phyloP scores from a whole-genome alignment of 2,888 invertebrate genomes.

The Hetaerina titia region DNA sequence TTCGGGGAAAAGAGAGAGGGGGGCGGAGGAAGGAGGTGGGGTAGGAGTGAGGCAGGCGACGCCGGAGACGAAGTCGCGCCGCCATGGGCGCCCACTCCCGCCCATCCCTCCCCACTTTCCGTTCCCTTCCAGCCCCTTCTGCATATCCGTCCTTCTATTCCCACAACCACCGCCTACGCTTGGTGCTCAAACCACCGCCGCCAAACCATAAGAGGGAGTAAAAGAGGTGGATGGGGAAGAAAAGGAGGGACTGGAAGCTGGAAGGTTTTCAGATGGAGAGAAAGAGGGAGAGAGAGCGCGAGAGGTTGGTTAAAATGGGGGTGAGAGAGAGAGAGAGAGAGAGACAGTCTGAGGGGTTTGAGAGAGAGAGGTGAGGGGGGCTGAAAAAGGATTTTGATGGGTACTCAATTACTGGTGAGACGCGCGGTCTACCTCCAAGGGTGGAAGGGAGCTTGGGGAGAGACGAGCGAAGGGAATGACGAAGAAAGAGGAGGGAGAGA shows the following conservation, averaged over 20 bases:
- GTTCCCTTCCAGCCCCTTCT: neutral
- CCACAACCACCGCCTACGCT: conserved; percentile 36
- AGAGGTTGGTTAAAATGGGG: neutral
- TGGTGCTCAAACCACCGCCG: neutral
- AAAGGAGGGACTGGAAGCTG: neutral
- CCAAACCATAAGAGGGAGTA: conserved; percentile 31
- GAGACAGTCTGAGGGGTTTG: neutral
- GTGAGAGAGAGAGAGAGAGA: neutral
- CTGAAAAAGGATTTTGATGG: conserved; percentile 58
- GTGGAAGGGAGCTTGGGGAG: neutral
- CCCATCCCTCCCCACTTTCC: neutral
- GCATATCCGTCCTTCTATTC: neutral
- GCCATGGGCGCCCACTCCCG: neutral
- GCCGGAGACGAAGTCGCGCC: neutral
- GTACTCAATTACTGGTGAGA: conserved; percentile 63
- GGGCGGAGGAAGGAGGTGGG: neutral
- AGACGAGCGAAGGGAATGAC: neutral
- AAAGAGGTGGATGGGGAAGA: neutral
- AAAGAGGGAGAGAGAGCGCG: neutral
- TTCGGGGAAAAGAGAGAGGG: neutral
- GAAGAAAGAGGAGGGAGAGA: neutral
- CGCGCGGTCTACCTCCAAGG: conserved; percentile 51
- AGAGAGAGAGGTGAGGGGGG: neutral
- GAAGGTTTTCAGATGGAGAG: neutral
- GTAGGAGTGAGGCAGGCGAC: no score